phyloP scores from a whole-genome alignment of 2,888 invertebrate species.

The Tipula unca region DNA sequence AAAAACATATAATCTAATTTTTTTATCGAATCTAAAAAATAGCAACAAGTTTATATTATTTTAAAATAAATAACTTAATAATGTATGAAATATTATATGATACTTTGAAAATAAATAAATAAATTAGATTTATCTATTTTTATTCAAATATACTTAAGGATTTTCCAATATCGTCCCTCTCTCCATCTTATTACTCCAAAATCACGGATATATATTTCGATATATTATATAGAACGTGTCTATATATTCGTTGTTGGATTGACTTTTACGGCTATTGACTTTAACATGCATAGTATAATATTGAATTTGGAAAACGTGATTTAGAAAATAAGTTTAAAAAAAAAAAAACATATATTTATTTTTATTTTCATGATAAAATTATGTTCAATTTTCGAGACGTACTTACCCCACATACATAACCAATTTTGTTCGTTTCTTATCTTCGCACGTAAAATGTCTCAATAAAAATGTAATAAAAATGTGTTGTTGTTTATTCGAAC shows the following conservation, averaged over 20 bases:
- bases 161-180: neutral
- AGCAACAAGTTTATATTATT: neutral
- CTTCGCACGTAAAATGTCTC: neutral
- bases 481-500: neutral
- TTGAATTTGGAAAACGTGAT: neutral
- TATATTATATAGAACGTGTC: neutral
- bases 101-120: neutral
- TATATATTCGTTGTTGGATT: neutral
- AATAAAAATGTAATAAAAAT: neutral
- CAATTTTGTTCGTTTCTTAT: neutral
- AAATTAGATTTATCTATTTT: neutral
- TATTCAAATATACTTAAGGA: neutral
- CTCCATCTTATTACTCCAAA: too few relatives aligned
- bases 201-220: neutral
- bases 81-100: neutral
- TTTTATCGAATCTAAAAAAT: neutral
- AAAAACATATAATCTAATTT: neutral
- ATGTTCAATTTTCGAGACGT: neutral
- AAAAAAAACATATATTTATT: neutral
- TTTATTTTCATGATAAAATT: neutral
- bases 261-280: neutral
- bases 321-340: neutral
- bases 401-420: neutral
- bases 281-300: neutral
- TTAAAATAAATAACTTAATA: neutral